Evolutionary conservation across 2,797 vertebrate species (phyloP).

Genomic region (Sarcoramphus papa): DNA sequence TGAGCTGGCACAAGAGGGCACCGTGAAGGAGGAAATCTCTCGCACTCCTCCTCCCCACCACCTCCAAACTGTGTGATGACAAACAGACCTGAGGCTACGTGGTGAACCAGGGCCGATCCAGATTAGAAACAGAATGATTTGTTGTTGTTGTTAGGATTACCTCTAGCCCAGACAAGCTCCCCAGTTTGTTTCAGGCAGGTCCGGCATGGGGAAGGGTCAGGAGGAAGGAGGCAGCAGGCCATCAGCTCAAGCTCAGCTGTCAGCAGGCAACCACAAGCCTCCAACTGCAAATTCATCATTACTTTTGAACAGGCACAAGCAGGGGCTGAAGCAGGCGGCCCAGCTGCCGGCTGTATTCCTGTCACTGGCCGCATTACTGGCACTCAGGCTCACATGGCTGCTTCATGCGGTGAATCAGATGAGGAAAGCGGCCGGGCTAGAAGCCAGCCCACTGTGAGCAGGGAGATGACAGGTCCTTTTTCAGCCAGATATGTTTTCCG

Average conservation of each 20-base stretch:
- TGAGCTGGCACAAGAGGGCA: not conserved
- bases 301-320: not conserved
- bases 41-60: not conserved
- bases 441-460: not conserved
- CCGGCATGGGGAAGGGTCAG: not conserved
- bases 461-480: not conserved
- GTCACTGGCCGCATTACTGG: not conserved
- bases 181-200: not conserved
- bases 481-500: not conserved
- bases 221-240: not conserved
- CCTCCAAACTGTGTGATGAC: not conserved
- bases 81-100: not conserved
- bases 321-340: not conserved
- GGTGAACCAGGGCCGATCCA: not conserved
- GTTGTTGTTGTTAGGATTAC: not conserved
- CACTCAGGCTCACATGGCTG: not conserved
- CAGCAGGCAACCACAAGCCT: not conserved
- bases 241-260: not conserved
- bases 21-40: not conserved
- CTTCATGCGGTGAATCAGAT: not conserved
- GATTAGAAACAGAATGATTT: not conserved
- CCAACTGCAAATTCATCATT: not conserved
- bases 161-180: not conserved
- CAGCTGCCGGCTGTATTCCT: not conserved
- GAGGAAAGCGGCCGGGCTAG: not conserved